Conservation (phyloP, 2,888 invertebrate genomes). For the Bhutanitis thaidina region DNA sequence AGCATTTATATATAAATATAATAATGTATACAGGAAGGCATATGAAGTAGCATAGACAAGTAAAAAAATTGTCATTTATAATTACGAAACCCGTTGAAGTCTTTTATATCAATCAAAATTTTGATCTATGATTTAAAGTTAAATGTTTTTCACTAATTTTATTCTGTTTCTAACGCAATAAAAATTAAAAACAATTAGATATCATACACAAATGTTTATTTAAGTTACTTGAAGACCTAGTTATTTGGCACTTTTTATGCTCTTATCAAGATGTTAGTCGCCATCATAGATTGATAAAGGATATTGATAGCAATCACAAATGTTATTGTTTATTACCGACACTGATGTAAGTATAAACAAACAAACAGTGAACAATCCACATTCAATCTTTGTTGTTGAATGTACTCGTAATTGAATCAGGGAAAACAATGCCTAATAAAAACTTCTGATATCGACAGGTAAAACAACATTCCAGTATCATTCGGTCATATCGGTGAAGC, state of each 20-base stretch:
- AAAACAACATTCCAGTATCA: constrained; percentile 17
- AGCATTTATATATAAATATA: too few relatives aligned
- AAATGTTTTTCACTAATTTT: too few relatives aligned
- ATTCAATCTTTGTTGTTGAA: constrained; percentile 13
- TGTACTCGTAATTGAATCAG: constrained; percentile 20
- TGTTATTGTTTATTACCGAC: constrained; percentile 18
- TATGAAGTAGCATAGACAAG: too few relatives aligned
- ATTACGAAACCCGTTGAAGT: constrained; percentile 25
- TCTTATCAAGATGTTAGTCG: neutral
- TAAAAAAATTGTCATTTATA: too few relatives aligned
- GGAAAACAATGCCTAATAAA: constrained; percentile 23
- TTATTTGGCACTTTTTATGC: neutral
- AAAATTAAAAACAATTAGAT: too few relatives aligned
- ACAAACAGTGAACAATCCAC: constrained; percentile 18
- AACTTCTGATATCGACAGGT: constrained; percentile 9
- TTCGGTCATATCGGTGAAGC: constrained; percentile 6
- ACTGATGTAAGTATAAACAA: constrained; percentile 10
- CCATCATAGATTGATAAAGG: neutral
- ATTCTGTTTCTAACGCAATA: too few relatives aligned
- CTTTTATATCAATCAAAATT: constrained; percentile 23
- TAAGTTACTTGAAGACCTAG: neutral
- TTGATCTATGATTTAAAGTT: neutral
- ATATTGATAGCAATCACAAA: neutral
- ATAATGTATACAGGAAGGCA: too few relatives aligned
- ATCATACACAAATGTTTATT: too few relatives aligned